phyloP scores from a whole-genome alignment of 2,888 invertebrate species.

The Eupeodes latifasciatus region DNA sequence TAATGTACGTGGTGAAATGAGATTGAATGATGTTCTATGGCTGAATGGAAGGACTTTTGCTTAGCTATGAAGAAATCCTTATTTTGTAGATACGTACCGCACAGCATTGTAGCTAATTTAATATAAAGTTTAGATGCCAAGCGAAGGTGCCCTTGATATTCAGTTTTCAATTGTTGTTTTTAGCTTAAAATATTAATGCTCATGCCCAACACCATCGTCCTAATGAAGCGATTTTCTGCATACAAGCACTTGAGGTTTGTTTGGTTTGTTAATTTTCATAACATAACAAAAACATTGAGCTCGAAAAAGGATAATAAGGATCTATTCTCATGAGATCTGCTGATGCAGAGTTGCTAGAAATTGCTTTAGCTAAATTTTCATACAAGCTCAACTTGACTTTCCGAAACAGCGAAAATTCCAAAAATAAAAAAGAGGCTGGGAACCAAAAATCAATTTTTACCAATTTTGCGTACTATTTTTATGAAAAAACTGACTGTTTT shows the following conservation, averaged over 20 bases:
- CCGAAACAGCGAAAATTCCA: no score
- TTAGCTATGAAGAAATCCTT: neutral
- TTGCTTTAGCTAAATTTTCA: no score
- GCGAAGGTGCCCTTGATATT: neutral
- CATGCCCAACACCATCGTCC: neutral
- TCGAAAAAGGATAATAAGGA: no score
- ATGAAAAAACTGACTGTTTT: no score
- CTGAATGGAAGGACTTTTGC: neutral
- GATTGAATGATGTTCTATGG: slow-evolving; percentile 30
- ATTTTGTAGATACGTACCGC: neutral
- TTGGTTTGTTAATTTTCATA: neutral
- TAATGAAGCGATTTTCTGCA: neutral
- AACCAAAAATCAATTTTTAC: no score
- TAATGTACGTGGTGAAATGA: slow-evolving; percentile 27
- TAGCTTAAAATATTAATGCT: neutral
- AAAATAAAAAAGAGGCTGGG: no score
- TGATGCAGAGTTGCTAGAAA: no score
- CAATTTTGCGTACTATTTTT: no score
- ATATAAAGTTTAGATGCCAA: neutral
- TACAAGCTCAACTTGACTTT: no score
- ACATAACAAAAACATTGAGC: neutral
- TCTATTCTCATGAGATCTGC: no score
- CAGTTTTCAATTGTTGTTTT: neutral
- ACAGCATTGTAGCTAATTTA: neutral
- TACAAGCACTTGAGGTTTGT: neutral